phyloP scores from a whole-genome alignment of 2,797 vertebrate genomes.

The Cichlasoma orientale region DNA sequence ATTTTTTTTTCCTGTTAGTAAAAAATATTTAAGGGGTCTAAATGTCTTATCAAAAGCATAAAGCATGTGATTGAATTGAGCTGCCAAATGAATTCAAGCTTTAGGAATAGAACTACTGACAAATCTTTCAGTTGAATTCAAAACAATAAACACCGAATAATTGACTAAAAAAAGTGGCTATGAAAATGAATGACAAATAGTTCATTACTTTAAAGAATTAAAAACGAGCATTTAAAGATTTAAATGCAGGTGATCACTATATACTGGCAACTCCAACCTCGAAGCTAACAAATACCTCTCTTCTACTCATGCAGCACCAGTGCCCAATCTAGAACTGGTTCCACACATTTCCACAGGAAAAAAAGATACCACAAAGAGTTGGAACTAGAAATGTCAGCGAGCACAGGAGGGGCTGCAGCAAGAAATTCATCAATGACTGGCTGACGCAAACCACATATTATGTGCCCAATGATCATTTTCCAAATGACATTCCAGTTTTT shows the following conservation, averaged over 20 bases:
- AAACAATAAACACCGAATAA: too few species aligned
- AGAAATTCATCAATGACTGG: neutral
- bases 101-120: too few species aligned
- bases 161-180: too few species aligned
- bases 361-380: neutral
- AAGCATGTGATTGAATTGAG: neutral
- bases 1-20: neutral
- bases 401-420: neutral
- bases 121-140: too few species aligned
- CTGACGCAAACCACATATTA: too few species aligned
- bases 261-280: neutral
- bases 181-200: too few species aligned
- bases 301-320: neutral
- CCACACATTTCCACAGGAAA: neutral
- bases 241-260: neutral
- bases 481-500: neutral
- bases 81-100: too few species aligned
- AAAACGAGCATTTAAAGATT: too few species aligned
- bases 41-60: neutral
- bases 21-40: neutral
- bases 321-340: neutral
- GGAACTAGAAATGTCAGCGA: neutral
- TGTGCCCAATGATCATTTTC: too few species aligned
- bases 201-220: too few species aligned
- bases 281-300: neutral